Conservation (phyloP, 2,797 vertebrate species). For the Peromyscus melanophrys region DNA sequence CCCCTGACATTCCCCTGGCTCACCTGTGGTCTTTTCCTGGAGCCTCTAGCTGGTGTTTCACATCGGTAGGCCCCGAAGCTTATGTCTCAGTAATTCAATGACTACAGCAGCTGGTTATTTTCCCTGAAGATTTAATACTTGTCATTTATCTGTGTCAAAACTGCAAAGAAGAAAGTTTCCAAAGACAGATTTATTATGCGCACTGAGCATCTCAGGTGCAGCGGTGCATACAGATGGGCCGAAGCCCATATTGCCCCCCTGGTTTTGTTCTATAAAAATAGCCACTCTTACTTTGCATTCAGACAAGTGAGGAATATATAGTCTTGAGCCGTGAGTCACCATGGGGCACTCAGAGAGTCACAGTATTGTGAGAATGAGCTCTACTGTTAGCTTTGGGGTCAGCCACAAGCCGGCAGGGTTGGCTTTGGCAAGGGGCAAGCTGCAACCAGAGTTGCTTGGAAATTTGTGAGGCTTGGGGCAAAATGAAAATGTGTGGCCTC, state of each 20-base stretch:
- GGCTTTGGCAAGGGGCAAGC: slow-evolving; percentile 38
- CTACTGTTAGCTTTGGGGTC: slow-evolving; percentile 43
- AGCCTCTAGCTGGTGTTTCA: slow-evolving; percentile 16
- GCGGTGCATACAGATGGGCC: slow-evolving; percentile 78
- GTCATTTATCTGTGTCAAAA: slow-evolving; percentile 86
- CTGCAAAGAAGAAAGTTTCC: slow-evolving; percentile 84
- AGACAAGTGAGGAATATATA: slow-evolving; percentile 79
- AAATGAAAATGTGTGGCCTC: slow-evolving; percentile 54
- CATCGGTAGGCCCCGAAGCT: slow-evolving; percentile 56
- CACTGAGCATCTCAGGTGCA: slow-evolving; percentile 80
- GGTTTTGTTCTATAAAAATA: slow-evolving; percentile 82
- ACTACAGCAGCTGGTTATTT: slow-evolving; percentile 79
- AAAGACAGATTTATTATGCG: slow-evolving; percentile 85
- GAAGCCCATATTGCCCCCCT: slow-evolving; percentile 60
- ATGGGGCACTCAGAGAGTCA: slow-evolving; percentile 46
- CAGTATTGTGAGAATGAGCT: slow-evolving; percentile 33
- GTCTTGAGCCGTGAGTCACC: slow-evolving; percentile 70
- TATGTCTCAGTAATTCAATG: slow-evolving; percentile 79
- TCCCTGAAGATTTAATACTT: slow-evolving; percentile 84
- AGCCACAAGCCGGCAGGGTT: slow-evolving; percentile 7
- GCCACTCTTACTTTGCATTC: slow-evolving; percentile 77
- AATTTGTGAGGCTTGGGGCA: slow-evolving; percentile 44
- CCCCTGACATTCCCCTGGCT: not conserved
- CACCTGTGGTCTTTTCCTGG: slow-evolving; percentile 33
- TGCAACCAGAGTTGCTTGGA: slow-evolving; percentile 22